Conservation (phyloP, 2,888 invertebrate species). For the Cybosia mesomella region DNA sequence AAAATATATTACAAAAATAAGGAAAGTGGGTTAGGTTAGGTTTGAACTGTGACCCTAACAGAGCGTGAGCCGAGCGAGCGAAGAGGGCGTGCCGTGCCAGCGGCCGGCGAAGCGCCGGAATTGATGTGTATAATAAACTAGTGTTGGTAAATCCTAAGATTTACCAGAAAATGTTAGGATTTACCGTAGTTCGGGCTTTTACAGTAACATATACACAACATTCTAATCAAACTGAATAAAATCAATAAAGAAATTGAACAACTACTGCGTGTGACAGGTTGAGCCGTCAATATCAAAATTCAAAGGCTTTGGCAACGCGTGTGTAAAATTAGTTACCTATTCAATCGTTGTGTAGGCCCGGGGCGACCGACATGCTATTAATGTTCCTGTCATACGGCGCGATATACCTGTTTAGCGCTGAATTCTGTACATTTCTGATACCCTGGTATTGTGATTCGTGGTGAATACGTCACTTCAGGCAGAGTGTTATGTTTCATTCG, state of each 20-base stretch:
- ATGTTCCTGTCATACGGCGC: constrained; percentile 11
- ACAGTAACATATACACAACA: too few species aligned
- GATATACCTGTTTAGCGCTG: constrained; percentile 1
- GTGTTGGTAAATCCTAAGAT: too few species aligned
- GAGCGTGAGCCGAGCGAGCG: too few species aligned
- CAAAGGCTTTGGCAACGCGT: constrained; percentile 71
- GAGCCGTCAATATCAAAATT: constrained; percentile 70
- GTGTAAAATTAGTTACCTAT: constrained; percentile 78
- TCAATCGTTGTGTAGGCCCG: constrained; percentile 54
- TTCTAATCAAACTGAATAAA: constrained; percentile 26
- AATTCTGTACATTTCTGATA: neutral
- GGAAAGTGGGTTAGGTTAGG: too few species aligned
- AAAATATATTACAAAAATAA: too few species aligned
- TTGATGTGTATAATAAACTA: too few species aligned
- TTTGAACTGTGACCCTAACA: too few species aligned
- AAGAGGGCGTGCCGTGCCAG: too few species aligned
- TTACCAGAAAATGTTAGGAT: too few species aligned
- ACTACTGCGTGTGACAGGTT: constrained; percentile 49
- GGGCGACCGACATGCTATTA: constrained; percentile 26
- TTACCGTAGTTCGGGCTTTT: too few species aligned
- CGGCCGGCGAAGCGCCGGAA: too few species aligned
- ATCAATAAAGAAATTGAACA: constrained; percentile 45
- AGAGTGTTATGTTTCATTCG: too few species aligned
- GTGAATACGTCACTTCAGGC: constrained; percentile 1
- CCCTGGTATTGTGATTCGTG: neutral